Percentiles rank a stretch among this genome's conserved stretches.
Conservation (phyloP, 2,113 vertebrate genomes). For the Lepidothrix coronata region DNA sequence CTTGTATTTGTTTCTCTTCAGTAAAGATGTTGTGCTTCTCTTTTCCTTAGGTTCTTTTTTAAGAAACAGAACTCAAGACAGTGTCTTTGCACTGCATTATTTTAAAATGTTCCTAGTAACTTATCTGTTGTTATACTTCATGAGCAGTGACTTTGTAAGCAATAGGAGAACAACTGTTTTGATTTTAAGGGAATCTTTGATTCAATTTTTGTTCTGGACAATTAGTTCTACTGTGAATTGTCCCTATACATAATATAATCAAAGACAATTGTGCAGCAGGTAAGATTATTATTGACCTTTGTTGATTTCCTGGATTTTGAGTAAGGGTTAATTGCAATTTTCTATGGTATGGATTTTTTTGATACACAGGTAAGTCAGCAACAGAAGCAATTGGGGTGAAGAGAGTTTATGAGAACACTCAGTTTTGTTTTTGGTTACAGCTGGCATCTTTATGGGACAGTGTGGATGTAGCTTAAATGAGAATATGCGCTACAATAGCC, state of each 20-base stretch:
- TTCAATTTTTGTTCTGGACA: background rate
- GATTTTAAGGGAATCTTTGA: background rate
- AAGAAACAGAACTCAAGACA: background rate
- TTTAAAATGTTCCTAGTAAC: background rate
- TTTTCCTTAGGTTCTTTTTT: background rate
- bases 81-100: background rate
- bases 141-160: background rate
- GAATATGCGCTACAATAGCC: background rate
- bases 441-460: background rate
- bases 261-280: background rate
- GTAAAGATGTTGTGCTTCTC: background rate
- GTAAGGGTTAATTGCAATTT: background rate
- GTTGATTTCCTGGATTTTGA: background rate
- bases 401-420: background rate
- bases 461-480: background rate
- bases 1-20: background rate
- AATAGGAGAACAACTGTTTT: background rate
- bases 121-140: background rate
- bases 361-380: background rate
- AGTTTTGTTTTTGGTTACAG: background rate
- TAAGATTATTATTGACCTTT: background rate
- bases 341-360: background rate
- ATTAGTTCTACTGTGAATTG: background rate
- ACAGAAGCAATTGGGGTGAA: background rate
- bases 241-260: background rate